Evolutionary conservation across 2,888 invertebrate genomes (phyloP), one percentile per base, ranked within the genome.

Genomic region (Ormia ochracea): DNA sequence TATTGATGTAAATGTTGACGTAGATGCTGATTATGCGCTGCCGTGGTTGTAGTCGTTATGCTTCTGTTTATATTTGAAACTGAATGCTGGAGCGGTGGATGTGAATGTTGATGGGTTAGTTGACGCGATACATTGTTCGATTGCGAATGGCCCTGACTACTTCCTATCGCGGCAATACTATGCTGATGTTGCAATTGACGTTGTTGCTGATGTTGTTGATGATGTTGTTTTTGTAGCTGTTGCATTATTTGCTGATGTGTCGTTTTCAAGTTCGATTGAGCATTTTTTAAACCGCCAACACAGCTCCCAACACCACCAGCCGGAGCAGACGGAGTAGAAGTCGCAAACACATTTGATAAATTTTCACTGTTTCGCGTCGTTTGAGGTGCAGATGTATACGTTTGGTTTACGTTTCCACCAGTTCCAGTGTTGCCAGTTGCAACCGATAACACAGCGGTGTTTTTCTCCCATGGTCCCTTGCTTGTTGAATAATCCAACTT

Each of bases 381-480:
- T 0, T 45, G 6, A 14, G 61, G 17, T 68, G 72, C 65, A 33
- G 68, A 61, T 63, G 65, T 82, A 76, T 82, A 81, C 78, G 17
- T 84, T 82, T 83, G 80, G 74, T 83, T 85, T 83, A 19, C 82
- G 84, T 45, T 83, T 76, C 84, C 80, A 70, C 45, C 83, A 85
- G 81, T 86, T 85, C 81, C 86, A 73, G 81, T 85, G 86, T 68
- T 86, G 87, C 78, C 83, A 84, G 85, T 81, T 19, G 63, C 65
- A 68, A 74, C 76, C 76, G 78, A 28, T 69, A 78, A 65, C 21
- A 56, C 78, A 72, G 82, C 82, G 33, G 84, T 84, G 83, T 85
- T 85, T 82, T 88, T 88, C 86, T 87, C 87, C 88, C 88, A 88
- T 85, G 88, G 88, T 76, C 88, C 88, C 83, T 83, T 87, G 74